Percentiles rank a stretch among this genome's conserved stretches.
These are phyloP conservation scores for Dusona sp. DNA, from an alignment of 2,888 invertebrate genomes.

Conservation along the genomic window DNA sequence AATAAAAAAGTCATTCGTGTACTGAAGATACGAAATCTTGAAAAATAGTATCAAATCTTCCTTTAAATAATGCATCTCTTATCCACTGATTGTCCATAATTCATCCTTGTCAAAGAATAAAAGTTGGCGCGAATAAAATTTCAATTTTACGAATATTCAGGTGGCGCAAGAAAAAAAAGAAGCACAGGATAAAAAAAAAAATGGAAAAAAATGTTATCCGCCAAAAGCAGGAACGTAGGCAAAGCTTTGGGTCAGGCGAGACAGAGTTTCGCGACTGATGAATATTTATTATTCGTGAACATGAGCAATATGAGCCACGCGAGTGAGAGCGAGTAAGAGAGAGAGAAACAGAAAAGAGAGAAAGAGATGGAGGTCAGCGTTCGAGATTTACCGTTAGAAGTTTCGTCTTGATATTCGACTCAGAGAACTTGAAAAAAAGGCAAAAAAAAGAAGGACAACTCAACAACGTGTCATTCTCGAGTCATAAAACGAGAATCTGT, in stretches of 20 bases:
- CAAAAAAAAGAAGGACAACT: slow-evolving; percentile 10
- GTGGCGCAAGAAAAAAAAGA: slow-evolving; percentile 11
- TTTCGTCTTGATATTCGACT: slow-evolving; percentile 44
- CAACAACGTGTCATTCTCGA: slow-evolving; percentile 21
- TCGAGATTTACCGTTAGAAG: slow-evolving; percentile 53
- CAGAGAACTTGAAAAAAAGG: slow-evolving; percentile 6
- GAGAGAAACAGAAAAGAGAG: slow-evolving; percentile 20
- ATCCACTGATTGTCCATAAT: slow-evolving; percentile 28
- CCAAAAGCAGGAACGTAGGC: slow-evolving; percentile 17
- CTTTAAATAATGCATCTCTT: slow-evolving; percentile 27
- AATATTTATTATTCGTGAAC: slow-evolving; percentile 61
- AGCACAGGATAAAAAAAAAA: background rate
- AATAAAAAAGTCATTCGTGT: slow-evolving; percentile 36
- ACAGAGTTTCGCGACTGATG: slow-evolving; percentile 33
- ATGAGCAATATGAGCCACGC: slow-evolving; percentile 44
- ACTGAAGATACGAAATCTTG: slow-evolving; percentile 22
- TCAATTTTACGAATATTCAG: slow-evolving; percentile 25
- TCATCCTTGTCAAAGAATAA: slow-evolving; percentile 39
- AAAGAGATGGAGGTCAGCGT: slow-evolving; percentile 46
- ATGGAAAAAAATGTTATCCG: slow-evolving; percentile 1
- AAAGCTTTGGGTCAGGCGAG: slow-evolving; percentile 23
- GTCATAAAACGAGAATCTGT: background rate
- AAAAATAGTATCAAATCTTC: slow-evolving; percentile 37
- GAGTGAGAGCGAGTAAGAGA: slow-evolving; percentile 15
- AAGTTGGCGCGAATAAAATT: slow-evolving; percentile 44